phyloP scores from a whole-genome alignment of 2,797 vertebrate species.

The Anabacerthia variegaticeps region DNA sequence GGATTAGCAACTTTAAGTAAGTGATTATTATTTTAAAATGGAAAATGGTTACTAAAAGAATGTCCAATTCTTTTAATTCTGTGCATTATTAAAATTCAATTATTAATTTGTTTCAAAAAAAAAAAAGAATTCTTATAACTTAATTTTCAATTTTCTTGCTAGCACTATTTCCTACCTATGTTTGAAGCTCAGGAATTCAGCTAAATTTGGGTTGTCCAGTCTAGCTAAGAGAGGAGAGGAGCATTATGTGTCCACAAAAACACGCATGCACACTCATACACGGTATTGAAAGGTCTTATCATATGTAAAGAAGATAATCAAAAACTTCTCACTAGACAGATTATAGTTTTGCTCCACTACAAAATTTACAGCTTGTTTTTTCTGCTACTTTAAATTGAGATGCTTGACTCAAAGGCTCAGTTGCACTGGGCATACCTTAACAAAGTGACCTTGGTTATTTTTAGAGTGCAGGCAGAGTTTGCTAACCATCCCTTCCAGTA shows the following conservation, averaged over 20 bases:
- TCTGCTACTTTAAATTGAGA: not conserved
- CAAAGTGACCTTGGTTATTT: slow-evolving; percentile 1
- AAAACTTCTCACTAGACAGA: not conserved
- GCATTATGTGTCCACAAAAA: not conserved
- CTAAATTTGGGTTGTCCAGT: not conserved
- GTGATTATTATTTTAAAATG: not conserved
- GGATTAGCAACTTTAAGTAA: not conserved
- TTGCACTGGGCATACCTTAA: not conserved
- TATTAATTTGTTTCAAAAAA: not conserved
- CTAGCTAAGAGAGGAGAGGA: not conserved
- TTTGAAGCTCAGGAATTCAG: not conserved
- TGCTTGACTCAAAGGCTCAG: not conserved
- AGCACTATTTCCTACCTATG: not conserved
- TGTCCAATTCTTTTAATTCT: too few relatives aligned
- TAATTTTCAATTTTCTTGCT: not conserved
- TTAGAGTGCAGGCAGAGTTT: not conserved
- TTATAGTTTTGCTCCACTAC: not conserved
- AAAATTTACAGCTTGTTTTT: not conserved
- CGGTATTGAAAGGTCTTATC: not conserved
- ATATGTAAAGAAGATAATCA: not conserved
- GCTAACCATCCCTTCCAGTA: not conserved
- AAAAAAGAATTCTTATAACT: not conserved
- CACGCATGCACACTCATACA: not conserved
- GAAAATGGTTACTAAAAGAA: not conserved
- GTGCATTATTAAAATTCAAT: not conserved